Conservation (phyloP, 53 echinoderm and acorn worm species). For the Echinarachnius parma region DNA sequence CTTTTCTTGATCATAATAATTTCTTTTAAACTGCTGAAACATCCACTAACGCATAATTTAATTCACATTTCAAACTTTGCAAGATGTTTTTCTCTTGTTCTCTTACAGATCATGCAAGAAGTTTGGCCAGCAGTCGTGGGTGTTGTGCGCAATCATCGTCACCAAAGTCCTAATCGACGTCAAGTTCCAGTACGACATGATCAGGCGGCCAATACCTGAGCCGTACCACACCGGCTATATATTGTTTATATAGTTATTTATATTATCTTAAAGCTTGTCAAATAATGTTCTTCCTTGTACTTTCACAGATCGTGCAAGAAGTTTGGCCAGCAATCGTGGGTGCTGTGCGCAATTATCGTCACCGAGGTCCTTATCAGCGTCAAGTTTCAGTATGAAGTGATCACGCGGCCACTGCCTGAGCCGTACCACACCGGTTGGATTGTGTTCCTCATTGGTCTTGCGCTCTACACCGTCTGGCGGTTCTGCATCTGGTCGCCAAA, state of each 20-base stretch:
- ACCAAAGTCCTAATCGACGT: slow-evolving; percentile 78
- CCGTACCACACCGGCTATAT: not conserved
- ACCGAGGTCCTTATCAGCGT: slow-evolving; percentile 80
- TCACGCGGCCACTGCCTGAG: slow-evolving; percentile 15
- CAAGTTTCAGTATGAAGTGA: slow-evolving; percentile 69
- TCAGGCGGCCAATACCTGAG: slow-evolving; percentile 15
- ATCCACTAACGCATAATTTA: no score
- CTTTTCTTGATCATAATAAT: no score
- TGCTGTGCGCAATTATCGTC: slow-evolving; percentile 67
- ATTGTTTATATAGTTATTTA: not conserved
- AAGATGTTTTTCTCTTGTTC: not conserved
- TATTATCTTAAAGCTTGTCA: not conserved
- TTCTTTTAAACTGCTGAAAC: no score
- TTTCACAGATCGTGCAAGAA: slow-evolving; percentile 71
- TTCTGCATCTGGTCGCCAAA: slow-evolving; percentile 41
- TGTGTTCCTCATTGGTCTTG: not conserved
- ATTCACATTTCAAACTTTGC: no score
- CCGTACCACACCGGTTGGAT: slow-evolving; percentile 12
- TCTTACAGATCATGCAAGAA: slow-evolving; percentile 71
- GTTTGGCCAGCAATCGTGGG: slow-evolving; percentile 94
- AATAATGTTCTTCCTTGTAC: not conserved
- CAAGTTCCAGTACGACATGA: slow-evolving; percentile 69
- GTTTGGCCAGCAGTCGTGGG: slow-evolving; percentile 94
- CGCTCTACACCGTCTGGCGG: slow-evolving; percentile 36
- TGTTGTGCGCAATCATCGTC: slow-evolving; percentile 67